Base-by-base conservation (phyloP, 2,888 invertebrate genomes). In the Diabrotica balteata region DNA sequence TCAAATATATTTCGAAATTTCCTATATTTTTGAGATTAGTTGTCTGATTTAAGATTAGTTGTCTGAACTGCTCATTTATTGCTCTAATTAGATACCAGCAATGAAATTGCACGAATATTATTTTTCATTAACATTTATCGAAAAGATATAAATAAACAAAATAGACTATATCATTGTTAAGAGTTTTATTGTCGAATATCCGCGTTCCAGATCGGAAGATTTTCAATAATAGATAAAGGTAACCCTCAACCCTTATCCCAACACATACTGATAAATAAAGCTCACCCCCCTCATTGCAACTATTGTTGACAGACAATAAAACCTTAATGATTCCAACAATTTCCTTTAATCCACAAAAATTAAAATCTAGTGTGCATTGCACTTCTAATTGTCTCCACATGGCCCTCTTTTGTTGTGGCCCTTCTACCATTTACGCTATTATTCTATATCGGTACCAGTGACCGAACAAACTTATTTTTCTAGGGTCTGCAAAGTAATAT, bases 381-480 rank as follows among this genome's bases (percentile, higher is more conserved):
- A 59, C 58, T 44, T 64, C 58, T 64, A 64, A 64, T 64, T 64
- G 64, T 64, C 64, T 59, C 44, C 47, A 55, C 54, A 57, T 57
- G 55, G 55, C 62, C 64, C 51, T 57, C 64, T 49, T 45, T 52
- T 59, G 64, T 64, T 10, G 22, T 55, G 46, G 42, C 64, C 52
- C 45, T 22, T 57, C 22, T 11, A n/a, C 44, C 55, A 57, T 57
- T 57, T 45, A 64, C 59, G 45, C 64, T 43, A 58, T 64, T 67
- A 67, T 53, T 68, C 46, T 63, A 70, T 70, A 67, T 70, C 62
- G 59, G 67, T 67, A 72, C 66, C 66, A 67, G 68, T 47, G 47
- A 47, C 8, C 5, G 32, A 32, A 32, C 32, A 32, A 32, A 32
- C 32, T 32, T 32, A 32, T 32, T 32, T 32, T 32, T 32, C 5